Evolutionary conservation across 2,113 vertebrate species (phyloP).

Genomic region (Psephotus haematonotus): DNA sequence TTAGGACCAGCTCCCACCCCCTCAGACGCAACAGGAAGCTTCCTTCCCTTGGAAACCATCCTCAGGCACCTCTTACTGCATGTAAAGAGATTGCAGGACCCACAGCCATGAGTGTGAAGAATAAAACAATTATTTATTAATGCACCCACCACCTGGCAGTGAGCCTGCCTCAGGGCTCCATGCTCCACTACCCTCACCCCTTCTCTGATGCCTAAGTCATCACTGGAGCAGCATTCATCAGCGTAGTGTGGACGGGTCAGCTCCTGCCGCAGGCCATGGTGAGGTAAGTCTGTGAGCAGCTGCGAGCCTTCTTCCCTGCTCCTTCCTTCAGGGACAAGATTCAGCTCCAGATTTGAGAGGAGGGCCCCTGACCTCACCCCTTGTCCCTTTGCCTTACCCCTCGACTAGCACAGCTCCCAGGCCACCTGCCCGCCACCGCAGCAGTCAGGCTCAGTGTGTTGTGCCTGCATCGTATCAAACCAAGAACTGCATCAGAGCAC

Average conservation of each 20-base stretch:
- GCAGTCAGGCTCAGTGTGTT: accelerated
- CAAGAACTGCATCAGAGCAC: neutral
- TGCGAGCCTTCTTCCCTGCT: neutral
- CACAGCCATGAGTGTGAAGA: neutral
- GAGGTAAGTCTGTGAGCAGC: neutral
- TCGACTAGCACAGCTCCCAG: neutral
- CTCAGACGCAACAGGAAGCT: neutral
- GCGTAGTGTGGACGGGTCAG: neutral
- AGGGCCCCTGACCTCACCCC: neutral
- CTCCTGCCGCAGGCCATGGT: neutral
- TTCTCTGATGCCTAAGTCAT: neutral
- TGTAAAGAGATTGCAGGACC: neutral
- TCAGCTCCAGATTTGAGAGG: neutral
- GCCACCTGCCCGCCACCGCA: neutral
- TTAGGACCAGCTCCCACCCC: neutral
- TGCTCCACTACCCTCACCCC: neutral
- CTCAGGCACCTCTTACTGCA: neutral
- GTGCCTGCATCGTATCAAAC: neutral
- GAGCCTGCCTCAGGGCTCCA: neutral
- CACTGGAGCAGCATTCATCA: neutral
- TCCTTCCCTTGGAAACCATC: neutral
- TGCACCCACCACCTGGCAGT: neutral
- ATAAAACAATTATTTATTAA: neutral
- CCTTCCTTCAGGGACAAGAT: neutral
- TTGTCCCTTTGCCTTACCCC: neutral